Evolutionary conservation across 2,113 vertebrate genomes (phyloP), one percentile per base, ranked within the genome.

Genomic region (Hippolais icterina): DNA sequence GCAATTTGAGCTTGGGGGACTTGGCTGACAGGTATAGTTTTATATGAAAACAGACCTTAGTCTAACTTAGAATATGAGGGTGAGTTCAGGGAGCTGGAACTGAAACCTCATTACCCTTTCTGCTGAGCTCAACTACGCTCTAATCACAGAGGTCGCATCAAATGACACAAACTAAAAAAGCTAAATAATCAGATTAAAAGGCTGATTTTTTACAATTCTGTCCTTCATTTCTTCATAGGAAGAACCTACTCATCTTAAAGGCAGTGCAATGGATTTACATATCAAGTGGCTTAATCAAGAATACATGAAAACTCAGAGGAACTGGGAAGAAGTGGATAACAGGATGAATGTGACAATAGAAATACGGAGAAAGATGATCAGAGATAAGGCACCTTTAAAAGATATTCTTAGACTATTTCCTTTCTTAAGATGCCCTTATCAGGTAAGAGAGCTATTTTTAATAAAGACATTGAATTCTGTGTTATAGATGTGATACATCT

Each of bases 401-500:
- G 94, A 97, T 12, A 65, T 98, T 86, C 97, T 98, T 60, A 88
- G 75, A 39, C 61, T 97, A 33, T 98, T 98, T 95, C 98, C 98
- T 66, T 98, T 98, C 89, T 68, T 98, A 92, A 97, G 96, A 92
- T 98, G 96, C 41, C 97, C 98, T 89, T 93, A 96, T 49, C 97
- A 98, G 98, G 97, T 98, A 97, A 93, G 10, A 47, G 35, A 93
- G 12, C 23, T 53, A 12, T 76, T 79, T 81, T 84, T 56, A 46
- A 37, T 53, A 65, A 65, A 47, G 22, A 47, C 23, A 44, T 21
- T 53, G 24, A 71, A 64, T 61, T 74, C 15, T 49, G 3, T 82
- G 7, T 54, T 69, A 35, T 1, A 70, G 21, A 49, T 47, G 52
- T 54, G 53, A 72, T 49, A 68, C 10, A 83, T n/a, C 37, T 5